phyloP scores from a whole-genome alignment of 2,113 vertebrate genomes.

The Tyrannus savana region DNA sequence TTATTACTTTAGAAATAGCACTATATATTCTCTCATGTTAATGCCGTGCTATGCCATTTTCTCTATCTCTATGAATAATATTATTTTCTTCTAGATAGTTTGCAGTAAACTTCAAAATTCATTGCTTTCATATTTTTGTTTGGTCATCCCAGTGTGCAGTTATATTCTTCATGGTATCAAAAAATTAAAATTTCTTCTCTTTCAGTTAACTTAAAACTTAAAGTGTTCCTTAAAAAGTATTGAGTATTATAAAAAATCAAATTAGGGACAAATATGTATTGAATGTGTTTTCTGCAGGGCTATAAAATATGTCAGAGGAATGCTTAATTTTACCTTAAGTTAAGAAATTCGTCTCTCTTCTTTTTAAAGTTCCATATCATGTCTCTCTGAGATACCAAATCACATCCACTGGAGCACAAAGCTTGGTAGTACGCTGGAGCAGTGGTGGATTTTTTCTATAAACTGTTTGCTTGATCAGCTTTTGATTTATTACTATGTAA shows the following conservation, averaged over 20 bases:
- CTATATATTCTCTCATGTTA: background rate
- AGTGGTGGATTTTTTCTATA: background rate
- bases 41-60: background rate
- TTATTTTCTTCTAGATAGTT: background rate
- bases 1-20: background rate
- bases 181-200: background rate
- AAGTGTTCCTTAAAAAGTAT: background rate
- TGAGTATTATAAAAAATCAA: background rate
- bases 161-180: background rate
- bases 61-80: background rate
- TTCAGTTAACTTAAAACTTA: background rate
- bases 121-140: background rate
- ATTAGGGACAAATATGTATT: background rate
- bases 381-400: background rate
- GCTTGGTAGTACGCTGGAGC: fast-evolving
- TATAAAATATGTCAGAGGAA: background rate
- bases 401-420: background rate
- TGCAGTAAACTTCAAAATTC: background rate
- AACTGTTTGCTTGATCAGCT: background rate
- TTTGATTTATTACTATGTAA: background rate
- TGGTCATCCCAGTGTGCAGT: background rate
- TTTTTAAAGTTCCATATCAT: background rate
- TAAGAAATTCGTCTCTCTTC: background rate
- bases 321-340: background rate
- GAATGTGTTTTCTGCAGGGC: background rate